Evolutionary conservation across 2,797 vertebrate genomes (phyloP), one percentile per base, ranked within the genome.

Genomic region (Sebastes nivosus): DNA sequence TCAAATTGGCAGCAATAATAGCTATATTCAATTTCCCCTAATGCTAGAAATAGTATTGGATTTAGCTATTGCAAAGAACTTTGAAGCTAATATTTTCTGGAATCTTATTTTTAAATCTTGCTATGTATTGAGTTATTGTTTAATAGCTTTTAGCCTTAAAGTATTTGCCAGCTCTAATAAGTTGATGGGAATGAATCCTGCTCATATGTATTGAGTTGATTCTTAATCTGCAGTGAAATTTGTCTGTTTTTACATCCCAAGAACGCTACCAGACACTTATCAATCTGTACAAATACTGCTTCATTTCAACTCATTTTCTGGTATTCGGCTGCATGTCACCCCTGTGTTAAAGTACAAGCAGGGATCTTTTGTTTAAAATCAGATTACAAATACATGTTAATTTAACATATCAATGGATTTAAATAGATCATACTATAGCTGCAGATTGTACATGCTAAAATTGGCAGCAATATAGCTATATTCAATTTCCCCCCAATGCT

Each of bases 261-360:
- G 3, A n/a, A 63, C 8, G 25, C n/a, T 69, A 29, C 36, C 7
- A 67, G 20, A 67, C 27, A 34, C 50, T 6, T 63, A 29, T 70
- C 0, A 2, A 59, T 73, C 61, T 61, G 13, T 76, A 38, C 55
- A 85, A 27, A 9, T 63, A 25, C 13, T 69, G 6, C 13, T 54
- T 67, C 16, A 54, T 72, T 79, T 80, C 11, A 70, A 6, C 11
- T n/a, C 14, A 85, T 84, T 85, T 66, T 20, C 12, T 63, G 4
- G 18, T 24, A 30, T 83, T 36, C 32, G 59, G 20, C 60, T 88
- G 71, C 68, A 42, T 42, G 0, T 42, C 13, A 14, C 38, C 38
- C 82, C 1, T 29, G 24, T 13, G 14, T 24, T 42, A 42, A 42
- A 42, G 38, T 14, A 42, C 38, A 42, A 42, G 38, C 38, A 42